Base-by-base conservation (phyloP, 1,140 invertebrate species). In the Holotrichia oblita region DNA sequence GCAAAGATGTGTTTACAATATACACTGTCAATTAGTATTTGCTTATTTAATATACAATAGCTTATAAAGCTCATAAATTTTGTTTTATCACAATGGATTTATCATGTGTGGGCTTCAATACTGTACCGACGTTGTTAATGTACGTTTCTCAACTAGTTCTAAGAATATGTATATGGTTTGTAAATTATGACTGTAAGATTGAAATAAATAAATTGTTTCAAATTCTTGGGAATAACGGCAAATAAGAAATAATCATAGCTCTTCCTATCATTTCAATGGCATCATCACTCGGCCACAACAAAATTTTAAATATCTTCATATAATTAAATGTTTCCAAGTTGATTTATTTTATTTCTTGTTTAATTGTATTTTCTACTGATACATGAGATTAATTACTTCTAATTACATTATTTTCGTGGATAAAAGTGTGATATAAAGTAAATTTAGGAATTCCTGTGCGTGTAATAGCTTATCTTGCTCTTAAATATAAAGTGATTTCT, bases 81-180 rank as follows among this genome's bases (percentile, higher is more conserved):
- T 17, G 12, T 17, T 34, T 55, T 55, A 55, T 55, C 48, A 55
- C 14, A 55, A 34, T 17, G 48, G 48, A 17, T 55, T 55, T 55
- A 55, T 55, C 48, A 55, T 55, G 17, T 55, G 48, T 55, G 48
- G 48, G 48, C 48, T 55, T 55, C 48, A 55, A 55, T 55, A 55
- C 48, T 20, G n/a, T 55, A 17, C 48, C 48, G 48, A 55, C 48
- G 17, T 17, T 17, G 48, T 55, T 55, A 55, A 6, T 17, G 48
- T 55, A 34, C 27, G 48, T 55, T 55, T 55, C 14, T n/a, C 48
- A 55, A 55, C 17, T 55, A 55, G 48, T 55, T 55, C 48, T 17
- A 55, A 55, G 48, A 55, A 55, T 55, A 55, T 10, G 48, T 55
- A 6, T 10, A 55, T 55, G 3, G 0, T 6, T 55, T 55, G 12